phyloP scores from a whole-genome alignment of 2,797 vertebrate genomes.

The Gymnodraco acuticeps region DNA sequence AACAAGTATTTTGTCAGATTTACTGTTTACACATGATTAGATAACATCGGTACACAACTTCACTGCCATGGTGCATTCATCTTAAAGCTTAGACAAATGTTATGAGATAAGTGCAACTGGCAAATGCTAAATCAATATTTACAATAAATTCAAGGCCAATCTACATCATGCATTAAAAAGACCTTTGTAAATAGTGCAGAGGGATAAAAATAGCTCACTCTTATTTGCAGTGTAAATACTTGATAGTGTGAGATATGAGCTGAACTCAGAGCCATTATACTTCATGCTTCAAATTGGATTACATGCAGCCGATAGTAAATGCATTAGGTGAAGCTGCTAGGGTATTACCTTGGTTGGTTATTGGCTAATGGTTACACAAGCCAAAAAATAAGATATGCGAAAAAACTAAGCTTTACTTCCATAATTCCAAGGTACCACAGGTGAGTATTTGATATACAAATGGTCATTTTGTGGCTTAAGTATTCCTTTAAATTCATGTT shows the following conservation, averaged over 20 bases:
- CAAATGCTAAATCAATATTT: constrained; percentile 17
- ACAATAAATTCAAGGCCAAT: constrained; percentile 19
- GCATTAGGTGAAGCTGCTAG: constrained; percentile 1
- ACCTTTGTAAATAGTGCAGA: constrained; percentile 25
- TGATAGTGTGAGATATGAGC: constrained; percentile 31
- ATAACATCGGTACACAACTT: constrained; percentile 6
- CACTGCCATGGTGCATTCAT: constrained; percentile 24
- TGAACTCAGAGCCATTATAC: constrained; percentile 20
- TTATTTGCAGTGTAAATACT: constrained; percentile 37
- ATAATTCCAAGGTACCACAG: too few relatives aligned
- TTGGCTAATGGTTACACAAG: too few relatives aligned
- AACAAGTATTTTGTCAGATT: constrained; percentile 25
- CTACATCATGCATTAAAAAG: constrained; percentile 70
- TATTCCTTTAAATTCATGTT: background rate
- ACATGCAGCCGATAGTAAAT: constrained; percentile 62
- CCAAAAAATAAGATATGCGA: too few relatives aligned
- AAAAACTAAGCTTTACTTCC: too few relatives aligned
- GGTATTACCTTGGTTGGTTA: too few relatives aligned
- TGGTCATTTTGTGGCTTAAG: too few relatives aligned
- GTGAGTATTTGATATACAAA: too few relatives aligned
- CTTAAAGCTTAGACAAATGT: background rate
- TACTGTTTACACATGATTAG: background rate
- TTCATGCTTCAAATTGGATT: constrained; percentile 50
- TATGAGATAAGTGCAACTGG: constrained; percentile 16
- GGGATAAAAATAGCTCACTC: constrained; percentile 17